Evolutionary conservation across 2,888 invertebrate genomes (phyloP), one percentile per base, ranked within the genome.

Genomic region (Dione vanillae): DNA sequence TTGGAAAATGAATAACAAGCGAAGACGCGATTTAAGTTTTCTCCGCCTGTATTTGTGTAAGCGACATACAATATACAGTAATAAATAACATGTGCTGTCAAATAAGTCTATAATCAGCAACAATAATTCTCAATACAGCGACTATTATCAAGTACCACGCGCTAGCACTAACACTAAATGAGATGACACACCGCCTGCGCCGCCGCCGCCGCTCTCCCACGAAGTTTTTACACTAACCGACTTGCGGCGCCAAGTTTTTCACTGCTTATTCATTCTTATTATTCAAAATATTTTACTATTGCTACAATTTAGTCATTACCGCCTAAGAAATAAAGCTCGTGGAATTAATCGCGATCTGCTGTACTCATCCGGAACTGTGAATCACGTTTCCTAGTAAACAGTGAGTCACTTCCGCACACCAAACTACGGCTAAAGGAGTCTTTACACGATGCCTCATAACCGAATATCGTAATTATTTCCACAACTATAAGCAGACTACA

Each of bases 361-460:
- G 83, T 82, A 8, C 14, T 84, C 85, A 84, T 83, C 83, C 88
- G 90, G 90, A 91, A 90, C 84, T 71, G 71, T 89, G 89, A 90
- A 75, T 90, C 89, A 90, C 81, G 70, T 80, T 89, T 89, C 90
- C 89, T 88, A 87, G 85, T 87, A 88, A 85, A 86, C 80, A 85
- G 78, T 90, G 88, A 88, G 68, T 89, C 90, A 91, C 85, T 90
- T 91, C 90, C 91, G 88, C 77, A 37, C 37, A 66, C 41, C 52
- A 49, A 35, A 20, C 56, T 51, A 12, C 20, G 49, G 27, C 58
- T 67, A 47, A 65, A 73, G 65, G 51, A 58, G 70, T 47, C n/a
- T 70, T 20, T 20, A 35, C 72, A 54, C 43, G 41, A 58, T 6
- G 41, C 27, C 27, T n/a, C 43, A 43, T 11, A 27, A 20, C 43